Evolutionary conservation across 2,113 vertebrate species (phyloP), one percentile per base, ranked within the genome.

Genomic region (Pholis gunnellus): DNA sequence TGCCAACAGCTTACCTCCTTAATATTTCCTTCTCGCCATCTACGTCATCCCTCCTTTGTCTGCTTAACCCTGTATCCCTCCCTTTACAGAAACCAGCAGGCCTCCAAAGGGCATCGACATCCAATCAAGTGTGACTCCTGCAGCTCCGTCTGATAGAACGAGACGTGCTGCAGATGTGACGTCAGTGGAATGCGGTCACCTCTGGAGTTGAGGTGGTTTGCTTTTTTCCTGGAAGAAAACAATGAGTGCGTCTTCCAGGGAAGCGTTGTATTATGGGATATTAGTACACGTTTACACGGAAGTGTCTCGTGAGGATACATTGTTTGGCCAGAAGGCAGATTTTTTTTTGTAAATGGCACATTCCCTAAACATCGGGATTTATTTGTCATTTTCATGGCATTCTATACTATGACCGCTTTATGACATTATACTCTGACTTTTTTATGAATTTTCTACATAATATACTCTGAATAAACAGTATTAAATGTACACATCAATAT

Each of bases 201-300:
- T 50, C 22, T 40, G 13, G 8, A 29, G 14, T 48, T 69, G 22
- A 15, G 2, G n/a, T 44, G 1, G 17, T 48, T 50, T 10, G 3
- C 20, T 68, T 57, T 72, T 67, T 65, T 75, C 48, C 13, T 31
- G 29, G 31, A 86, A 67, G 34, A 52, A 78, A 66, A 65, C 27
- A 78, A 50, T 79, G 46, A 79, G 13, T 50, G 2, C 50, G 8
- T 48, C 9, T 57, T 82, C 44, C 65, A 34, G 10, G 4, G 2
- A 73, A 31, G 18, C 76, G 9, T 48, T 54, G 13, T 71, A 38
- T 17, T 15, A 6, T 56, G 7, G 22, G 31, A n/a, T 15, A 38
- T 66, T 52, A 31, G 17, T 20, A 9, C 1, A 3, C 8, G 5
- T 79, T 64, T 56, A 56, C 54, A 22, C 17, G 3, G 48, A 78